Percentiles rank a stretch among this genome's conserved stretches.
Conservation (phyloP, 2,888 invertebrate genomes). For the Boloria selene region DNA sequence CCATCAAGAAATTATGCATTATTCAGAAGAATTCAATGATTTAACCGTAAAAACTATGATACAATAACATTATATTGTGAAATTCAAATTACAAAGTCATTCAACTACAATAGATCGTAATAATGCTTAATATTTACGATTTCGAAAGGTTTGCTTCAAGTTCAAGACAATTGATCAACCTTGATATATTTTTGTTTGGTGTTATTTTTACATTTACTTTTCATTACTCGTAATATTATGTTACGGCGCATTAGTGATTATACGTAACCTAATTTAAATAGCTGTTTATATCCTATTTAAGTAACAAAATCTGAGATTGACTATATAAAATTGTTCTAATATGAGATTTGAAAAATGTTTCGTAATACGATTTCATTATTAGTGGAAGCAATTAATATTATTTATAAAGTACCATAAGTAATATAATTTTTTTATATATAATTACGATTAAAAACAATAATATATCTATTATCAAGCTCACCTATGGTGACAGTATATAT, state of each 20-base stretch:
- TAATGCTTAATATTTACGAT: neutral
- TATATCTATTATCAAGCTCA: too few species aligned
- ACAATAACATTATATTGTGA: neutral
- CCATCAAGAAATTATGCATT: too few species aligned
- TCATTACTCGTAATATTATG: slow-evolving; percentile 3
- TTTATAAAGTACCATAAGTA: too few species aligned
- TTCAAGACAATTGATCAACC: slow-evolving; percentile 41
- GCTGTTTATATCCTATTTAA: neutral
- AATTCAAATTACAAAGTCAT: neutral
- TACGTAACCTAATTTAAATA: neutral
- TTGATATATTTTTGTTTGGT: slow-evolving; percentile 33
- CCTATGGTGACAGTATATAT: too few species aligned
- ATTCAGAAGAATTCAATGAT: neutral
- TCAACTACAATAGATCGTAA: slow-evolving; percentile 10
- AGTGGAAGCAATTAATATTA: too few species aligned
- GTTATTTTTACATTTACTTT: slow-evolving; percentile 25
- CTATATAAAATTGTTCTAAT: too few species aligned
- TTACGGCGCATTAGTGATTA: slow-evolving; percentile 5
- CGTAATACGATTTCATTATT: too few species aligned
- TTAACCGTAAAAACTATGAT: neutral
- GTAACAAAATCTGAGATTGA: too few species aligned
- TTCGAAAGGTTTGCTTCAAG: slow-evolving; percentile 39
- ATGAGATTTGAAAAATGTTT: too few species aligned
- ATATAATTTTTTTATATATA: too few species aligned
- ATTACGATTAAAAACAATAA: too few species aligned